Percentiles rank a stretch among this genome's conserved stretches.
Conservation (phyloP, 2,113 vertebrate species). For the Notechis scutatus region DNA sequence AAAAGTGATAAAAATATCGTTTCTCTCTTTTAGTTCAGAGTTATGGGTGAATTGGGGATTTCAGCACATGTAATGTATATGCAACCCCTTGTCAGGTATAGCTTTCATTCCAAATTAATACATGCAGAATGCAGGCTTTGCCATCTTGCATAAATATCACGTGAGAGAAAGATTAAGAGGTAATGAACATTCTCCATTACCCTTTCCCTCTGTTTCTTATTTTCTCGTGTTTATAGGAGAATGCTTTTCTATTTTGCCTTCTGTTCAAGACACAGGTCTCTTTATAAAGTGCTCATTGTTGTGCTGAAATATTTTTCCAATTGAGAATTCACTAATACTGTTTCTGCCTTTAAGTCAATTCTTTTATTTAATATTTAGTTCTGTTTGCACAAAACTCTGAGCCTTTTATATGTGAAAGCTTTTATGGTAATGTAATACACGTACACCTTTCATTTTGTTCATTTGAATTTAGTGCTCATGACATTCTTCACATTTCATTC, state of each 20-base stretch:
- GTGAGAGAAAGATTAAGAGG: constrained; percentile 22
- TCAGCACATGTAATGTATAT: not conserved
- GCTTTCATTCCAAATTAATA: constrained; percentile 15
- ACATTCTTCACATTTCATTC: constrained; percentile 66
- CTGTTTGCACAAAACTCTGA: constrained; percentile 64
- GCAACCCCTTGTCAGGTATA: not conserved
- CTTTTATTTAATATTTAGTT: constrained; percentile 62
- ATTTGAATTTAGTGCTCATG: constrained; percentile 64
- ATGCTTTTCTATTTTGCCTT: constrained; percentile 54
- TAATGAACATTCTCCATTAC: constrained; percentile 7
- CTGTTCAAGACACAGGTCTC: constrained; percentile 44
- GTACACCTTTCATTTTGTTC: not conserved
- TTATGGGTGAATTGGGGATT: not conserved
- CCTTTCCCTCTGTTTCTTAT: constrained; percentile 42
- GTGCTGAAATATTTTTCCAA: constrained; percentile 57
- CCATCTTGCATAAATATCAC: not conserved
- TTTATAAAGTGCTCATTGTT: constrained; percentile 24
- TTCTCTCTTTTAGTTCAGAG: not conserved
- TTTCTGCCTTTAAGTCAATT: constrained; percentile 61
- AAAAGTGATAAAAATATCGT: not conserved
- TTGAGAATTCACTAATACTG: constrained; percentile 61
- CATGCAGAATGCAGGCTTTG: not conserved
- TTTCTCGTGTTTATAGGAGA: constrained; percentile 58
- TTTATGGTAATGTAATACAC: constrained; percentile 34
- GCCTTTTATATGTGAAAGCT: constrained; percentile 27